Conservation (phyloP, 2,113 vertebrate genomes). For the Emydocephalus ijimae region DNA sequence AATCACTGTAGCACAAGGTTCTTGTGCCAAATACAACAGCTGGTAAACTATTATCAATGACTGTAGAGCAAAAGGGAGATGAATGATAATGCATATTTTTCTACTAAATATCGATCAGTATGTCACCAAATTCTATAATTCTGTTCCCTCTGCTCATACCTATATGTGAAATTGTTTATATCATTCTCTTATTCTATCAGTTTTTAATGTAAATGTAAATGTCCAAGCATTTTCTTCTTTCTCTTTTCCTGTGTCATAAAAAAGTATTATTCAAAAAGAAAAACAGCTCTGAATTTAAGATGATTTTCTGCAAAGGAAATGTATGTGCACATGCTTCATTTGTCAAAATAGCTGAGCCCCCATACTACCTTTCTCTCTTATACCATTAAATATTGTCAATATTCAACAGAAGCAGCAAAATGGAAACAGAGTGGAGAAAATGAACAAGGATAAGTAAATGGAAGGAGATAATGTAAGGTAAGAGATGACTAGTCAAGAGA, state of each 20-base stretch:
- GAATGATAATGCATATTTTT: background rate
- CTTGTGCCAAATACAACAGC: background rate
- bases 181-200: background rate
- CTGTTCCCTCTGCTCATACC: background rate
- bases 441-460: background rate
- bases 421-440: background rate
- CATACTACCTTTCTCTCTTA: background rate
- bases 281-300: background rate
- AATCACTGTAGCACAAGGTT: slow-evolving; percentile 1
- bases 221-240: background rate
- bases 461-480: background rate
- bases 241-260: background rate
- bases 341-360: background rate
- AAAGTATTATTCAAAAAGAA: background rate
- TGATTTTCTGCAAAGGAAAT: background rate
- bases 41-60: slow-evolving; percentile 21
- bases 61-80: background rate
- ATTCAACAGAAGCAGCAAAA: background rate
- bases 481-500: background rate
- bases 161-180: background rate
- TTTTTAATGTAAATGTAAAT: background rate
- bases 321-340: background rate
- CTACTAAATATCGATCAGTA: background rate
- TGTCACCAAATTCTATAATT: background rate
- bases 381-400: background rate